A percentile compares a stretch with the other conserved stretches of the same genome.
phyloP scores from a whole-genome alignment of 2,888 invertebrate species.

The Cerastis rubricosa region DNA sequence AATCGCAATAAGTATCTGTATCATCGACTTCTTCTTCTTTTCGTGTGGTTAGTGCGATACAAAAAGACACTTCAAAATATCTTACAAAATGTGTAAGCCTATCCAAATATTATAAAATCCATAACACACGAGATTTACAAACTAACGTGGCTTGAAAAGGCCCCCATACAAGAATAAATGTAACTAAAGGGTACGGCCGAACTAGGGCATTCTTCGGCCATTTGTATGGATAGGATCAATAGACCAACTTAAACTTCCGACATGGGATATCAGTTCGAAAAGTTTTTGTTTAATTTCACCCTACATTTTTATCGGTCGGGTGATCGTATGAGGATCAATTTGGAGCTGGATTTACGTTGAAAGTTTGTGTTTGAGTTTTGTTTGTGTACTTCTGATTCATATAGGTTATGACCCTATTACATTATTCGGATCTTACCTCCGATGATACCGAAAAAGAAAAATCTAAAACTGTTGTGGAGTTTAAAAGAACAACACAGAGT shows the following conservation, averaged over 20 bases:
- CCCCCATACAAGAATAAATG: slow-evolving; percentile 28
- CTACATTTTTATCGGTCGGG: slow-evolving; percentile 58
- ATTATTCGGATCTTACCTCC: not conserved
- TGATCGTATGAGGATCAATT: slow-evolving; percentile 49
- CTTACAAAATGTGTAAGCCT: not conserved
- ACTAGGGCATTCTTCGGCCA: slow-evolving; percentile 15
- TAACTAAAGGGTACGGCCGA: slow-evolving; percentile 26
- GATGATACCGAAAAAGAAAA: not conserved
- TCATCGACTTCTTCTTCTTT: too few species aligned
- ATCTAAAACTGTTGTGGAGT: not conserved
- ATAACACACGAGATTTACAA: slow-evolving; percentile 33
- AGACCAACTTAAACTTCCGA: slow-evolving; percentile 51
- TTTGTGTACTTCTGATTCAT: not conserved
- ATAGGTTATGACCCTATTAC: not conserved
- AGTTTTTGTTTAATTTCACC: slow-evolving; percentile 65
- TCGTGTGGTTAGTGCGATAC: too few species aligned
- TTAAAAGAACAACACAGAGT: not conserved
- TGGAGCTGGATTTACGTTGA: slow-evolving; percentile 23
- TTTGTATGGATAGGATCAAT: slow-evolving; percentile 63
- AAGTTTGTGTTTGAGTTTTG: slow-evolving; percentile 45
- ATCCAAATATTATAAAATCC: slow-evolving; percentile 32
- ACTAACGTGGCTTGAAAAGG: slow-evolving; percentile 24
- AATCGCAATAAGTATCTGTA: too few species aligned
- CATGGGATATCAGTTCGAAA: slow-evolving; percentile 51
- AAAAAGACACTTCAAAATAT: not conserved